Conservation (phyloP, 1,140 invertebrate species). For the Phenacoccus solenopsis region DNA sequence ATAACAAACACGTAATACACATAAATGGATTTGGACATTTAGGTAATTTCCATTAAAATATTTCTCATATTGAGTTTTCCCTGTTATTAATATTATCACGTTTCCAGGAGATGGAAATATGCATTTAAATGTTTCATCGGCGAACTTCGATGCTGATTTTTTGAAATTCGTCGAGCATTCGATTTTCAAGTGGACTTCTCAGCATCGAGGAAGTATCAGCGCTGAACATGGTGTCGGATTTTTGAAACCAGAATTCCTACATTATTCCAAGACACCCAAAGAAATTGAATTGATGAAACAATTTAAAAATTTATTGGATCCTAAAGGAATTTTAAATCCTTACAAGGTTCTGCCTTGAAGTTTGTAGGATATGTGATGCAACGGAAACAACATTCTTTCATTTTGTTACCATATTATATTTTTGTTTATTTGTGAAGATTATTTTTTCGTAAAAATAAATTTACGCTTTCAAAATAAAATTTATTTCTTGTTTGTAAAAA, state of each 20-base stretch:
- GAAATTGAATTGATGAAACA: constrained; percentile 69
- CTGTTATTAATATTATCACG: too few species aligned
- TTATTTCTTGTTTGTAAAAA: too few species aligned
- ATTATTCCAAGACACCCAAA: constrained; percentile 63
- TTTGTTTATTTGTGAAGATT: neutral
- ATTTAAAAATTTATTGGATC: constrained; percentile 78
- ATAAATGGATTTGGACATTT: neutral
- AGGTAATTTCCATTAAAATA: neutral
- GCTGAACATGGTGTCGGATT: constrained; percentile 94
- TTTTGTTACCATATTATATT: neutral
- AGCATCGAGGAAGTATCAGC: constrained; percentile 77
- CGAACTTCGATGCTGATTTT: constrained; percentile 53
- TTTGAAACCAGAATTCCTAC: constrained; percentile 73
- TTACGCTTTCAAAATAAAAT: too few species aligned
- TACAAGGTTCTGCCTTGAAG: constrained; percentile 58
- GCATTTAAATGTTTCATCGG: constrained; percentile 72
- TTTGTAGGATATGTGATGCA: neutral
- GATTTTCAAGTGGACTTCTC: constrained; percentile 73
- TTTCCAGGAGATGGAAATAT: constrained; percentile 73
- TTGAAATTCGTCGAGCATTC: constrained; percentile 69
- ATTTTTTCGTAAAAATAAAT: too few species aligned
- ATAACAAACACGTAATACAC: neutral
- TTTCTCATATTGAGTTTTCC: too few species aligned
- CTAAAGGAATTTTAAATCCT: constrained; percentile 86
- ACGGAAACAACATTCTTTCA: too few species aligned